Conservation (phyloP, 2,113 vertebrate species). For the Cochlearius cochlearius region DNA sequence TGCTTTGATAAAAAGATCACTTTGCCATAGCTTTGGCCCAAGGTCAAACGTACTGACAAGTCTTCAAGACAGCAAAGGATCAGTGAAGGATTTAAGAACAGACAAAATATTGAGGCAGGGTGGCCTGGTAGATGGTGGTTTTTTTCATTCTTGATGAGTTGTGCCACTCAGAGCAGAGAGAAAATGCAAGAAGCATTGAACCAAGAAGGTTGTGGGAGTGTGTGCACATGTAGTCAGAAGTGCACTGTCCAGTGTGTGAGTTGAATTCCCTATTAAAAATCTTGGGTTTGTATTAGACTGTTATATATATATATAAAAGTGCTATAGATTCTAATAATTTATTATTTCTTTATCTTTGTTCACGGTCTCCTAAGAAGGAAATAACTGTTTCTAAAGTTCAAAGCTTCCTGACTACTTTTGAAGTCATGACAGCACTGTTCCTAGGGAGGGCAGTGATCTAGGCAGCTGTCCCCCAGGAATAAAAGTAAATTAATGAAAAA, state of each 20-base stretch:
- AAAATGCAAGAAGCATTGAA: not conserved
- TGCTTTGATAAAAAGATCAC: not conserved
- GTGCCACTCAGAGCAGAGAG: not conserved
- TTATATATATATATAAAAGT: not conserved
- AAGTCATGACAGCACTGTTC: slow-evolving; percentile 44
- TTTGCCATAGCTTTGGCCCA: not conserved
- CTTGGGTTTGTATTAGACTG: not conserved
- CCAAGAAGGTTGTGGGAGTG: not conserved
- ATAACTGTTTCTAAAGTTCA: slow-evolving; percentile 57
- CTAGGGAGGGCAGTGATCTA: slow-evolving; percentile 16
- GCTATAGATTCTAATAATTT: not conserved
- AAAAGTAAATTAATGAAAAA: slow-evolving; percentile 47
- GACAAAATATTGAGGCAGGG: not conserved
- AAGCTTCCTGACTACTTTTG: slow-evolving; percentile 58
- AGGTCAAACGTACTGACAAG: not conserved
- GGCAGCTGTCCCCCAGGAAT: slow-evolving; percentile 35
- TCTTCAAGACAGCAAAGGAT: not conserved
- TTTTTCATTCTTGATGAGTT: not conserved
- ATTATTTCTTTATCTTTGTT: slow-evolving; percentile 38
- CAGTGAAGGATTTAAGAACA: not conserved
- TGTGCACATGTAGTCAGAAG: not conserved
- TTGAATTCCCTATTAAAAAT: not conserved
- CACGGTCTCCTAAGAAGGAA: not conserved
- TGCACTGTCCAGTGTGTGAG: not conserved
- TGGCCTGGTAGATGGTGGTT: not conserved